Conservation (phyloP, 1,140 invertebrate species). For the Drosophila rhopaloa region DNA sequence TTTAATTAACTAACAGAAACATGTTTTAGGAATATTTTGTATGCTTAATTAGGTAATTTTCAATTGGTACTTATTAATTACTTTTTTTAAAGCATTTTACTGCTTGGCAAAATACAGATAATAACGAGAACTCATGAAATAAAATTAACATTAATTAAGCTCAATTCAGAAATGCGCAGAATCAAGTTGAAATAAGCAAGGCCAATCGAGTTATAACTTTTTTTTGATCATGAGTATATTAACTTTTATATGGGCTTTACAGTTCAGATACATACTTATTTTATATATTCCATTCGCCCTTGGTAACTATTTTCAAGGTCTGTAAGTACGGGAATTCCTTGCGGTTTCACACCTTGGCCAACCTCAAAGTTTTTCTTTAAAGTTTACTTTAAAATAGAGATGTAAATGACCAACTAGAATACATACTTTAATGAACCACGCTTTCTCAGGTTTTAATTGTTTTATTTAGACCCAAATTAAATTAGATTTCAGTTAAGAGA, state of each 20-base stretch:
- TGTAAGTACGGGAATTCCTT: conserved; percentile 3
- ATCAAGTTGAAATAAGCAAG: conserved; percentile 45
- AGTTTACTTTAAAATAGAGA: background rate
- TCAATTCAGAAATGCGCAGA: conserved; percentile 55
- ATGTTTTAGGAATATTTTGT: no score
- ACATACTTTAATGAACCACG: background rate
- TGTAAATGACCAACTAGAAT: background rate
- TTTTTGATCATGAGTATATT: conserved; percentile 4
- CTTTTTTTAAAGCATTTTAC: background rate
- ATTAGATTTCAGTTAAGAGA: background rate
- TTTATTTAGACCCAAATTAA: background rate
- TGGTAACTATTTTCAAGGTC: background rate
- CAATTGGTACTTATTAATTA: no score
- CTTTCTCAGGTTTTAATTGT: background rate
- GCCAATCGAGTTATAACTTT: conserved; percentile 10
- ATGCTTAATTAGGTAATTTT: no score
- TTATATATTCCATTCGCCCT: no score
- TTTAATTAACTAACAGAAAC: no score
- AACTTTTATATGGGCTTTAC: background rate
- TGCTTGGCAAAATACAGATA: conserved; percentile 16
- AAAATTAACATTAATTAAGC: conserved; percentile 69
- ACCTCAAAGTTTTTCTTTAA: background rate
- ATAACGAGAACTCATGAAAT: conserved; percentile 11
- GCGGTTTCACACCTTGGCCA: conserved; percentile 22
- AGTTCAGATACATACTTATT: background rate